Base-by-base conservation (phyloP, 2,888 invertebrate genomes). In the Pandemis corylana region DNA sequence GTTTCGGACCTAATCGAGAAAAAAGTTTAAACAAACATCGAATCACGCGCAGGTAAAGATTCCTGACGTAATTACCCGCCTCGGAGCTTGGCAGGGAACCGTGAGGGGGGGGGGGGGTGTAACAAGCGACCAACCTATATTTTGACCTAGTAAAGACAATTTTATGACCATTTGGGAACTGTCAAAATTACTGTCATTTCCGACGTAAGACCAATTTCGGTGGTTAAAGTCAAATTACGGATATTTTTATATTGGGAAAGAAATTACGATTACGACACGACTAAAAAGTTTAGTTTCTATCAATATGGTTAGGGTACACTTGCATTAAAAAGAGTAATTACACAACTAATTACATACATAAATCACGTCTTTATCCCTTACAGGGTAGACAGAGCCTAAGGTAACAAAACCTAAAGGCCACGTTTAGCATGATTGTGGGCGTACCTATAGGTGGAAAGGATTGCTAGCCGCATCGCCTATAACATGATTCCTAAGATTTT, bases 21-120 rank as follows among this genome's bases (percentile, higher is more conserved):
- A 85, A 87, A 87, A 84, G 80, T 78, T 79, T 85, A 88, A 90
- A 90, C 74, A 89, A 89, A 89, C 89, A 90, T 87, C 77, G 83
- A 77, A 83, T 81, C 82, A 81, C 80, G 83, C 79, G 81, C 91
- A 90, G 91, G 92, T 91, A 91, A 80, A 81, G 82, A 81, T 78
- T 80, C 80, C 80, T 80, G 82, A 81, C 85, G 83, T 88, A 91
- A 92, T 91, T 91, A 90, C 83, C 83, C 79, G 78, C 81, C 81
- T 81, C 84, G 80, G 83, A 80, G 82, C 85, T 73, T 77, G 81
- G 83, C 6, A 15, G 9, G 56, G 56, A n/a, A 36, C 28, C 12
- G 1, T 0, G 20, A 1, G 7, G 56, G 1, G 20, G 20, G 20
- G 7, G 56, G 15, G 56, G 78, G 76, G 71, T 41, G 41, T 62